These are phyloP conservation scores for Heliconius hermathena DNA, from an alignment of 1,140 invertebrate genomes.

Conservation along the genomic window DNA sequence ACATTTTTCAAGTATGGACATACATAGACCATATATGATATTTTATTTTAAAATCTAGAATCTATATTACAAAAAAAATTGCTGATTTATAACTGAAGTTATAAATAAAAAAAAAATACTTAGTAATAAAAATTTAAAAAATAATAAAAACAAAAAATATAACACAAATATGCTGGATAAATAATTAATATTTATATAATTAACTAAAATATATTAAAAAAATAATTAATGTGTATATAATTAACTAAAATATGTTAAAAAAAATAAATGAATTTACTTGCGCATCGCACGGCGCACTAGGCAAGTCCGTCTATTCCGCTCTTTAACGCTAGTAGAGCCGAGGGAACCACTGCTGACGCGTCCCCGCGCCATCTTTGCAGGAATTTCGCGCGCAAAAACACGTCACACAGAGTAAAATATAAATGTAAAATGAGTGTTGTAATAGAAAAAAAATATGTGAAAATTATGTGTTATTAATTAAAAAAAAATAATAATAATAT, in stretches of 20 bases:
- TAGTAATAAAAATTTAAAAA: no score
- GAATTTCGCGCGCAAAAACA: slow-evolving; percentile 62
- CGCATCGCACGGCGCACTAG: slow-evolving; percentile 60
- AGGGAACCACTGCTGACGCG: slow-evolving; percentile 49
- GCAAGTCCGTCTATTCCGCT: slow-evolving; percentile 34
- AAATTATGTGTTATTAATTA: slow-evolving; percentile 10
- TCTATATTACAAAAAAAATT: no score
- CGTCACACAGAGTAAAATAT: slow-evolving; percentile 34
- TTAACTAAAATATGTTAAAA: not conserved
- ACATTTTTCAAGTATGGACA: no score
- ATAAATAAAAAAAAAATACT: no score
- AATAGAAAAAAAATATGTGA: slow-evolving; percentile 23
- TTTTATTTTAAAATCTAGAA: no score
- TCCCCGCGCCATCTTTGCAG: slow-evolving; percentile 38
- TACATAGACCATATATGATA: no score
- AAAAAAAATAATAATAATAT: slow-evolving; percentile 8
- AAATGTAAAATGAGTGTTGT: slow-evolving; percentile 34
- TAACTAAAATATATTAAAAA: no score
- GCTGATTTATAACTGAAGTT: no score
- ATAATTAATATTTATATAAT: no score
- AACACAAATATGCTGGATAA: no score
- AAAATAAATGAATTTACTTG: slow-evolving; percentile 27
- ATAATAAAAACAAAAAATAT: no score
- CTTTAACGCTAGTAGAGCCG: slow-evolving; percentile 49
- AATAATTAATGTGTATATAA: not conserved